These are phyloP conservation scores for Orientallactaga bullata DNA, from an alignment of 2,113 vertebrate species.

Conservation along the genomic window DNA sequence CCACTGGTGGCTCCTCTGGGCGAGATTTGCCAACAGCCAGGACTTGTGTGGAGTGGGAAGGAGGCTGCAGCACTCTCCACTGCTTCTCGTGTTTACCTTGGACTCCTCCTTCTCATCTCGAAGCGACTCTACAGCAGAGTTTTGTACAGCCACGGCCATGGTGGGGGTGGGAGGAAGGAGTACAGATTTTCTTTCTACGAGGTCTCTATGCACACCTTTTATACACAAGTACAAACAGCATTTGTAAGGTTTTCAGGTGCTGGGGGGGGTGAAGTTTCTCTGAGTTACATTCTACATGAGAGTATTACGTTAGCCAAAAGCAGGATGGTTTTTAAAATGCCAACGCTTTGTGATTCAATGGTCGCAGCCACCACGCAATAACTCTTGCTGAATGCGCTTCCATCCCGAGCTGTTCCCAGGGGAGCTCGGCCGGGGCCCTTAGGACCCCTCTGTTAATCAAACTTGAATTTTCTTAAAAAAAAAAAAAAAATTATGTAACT, in stretches of 20 bases:
- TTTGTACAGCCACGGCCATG: constrained; percentile 77
- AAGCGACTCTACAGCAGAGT: constrained; percentile 74
- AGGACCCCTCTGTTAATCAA: constrained; percentile 72
- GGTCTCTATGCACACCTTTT: constrained; percentile 73
- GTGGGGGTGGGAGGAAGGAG: constrained; percentile 77
- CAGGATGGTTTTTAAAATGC: constrained; percentile 70
- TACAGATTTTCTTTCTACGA: constrained; percentile 71
- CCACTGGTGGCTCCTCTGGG: neutral
- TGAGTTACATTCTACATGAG: constrained; percentile 59
- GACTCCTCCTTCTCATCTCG: constrained; percentile 72
- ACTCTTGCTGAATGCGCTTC: constrained; percentile 60
- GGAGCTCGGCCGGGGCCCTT: constrained; percentile 15
- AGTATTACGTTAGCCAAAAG: constrained; percentile 73
- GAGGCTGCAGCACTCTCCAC: constrained; percentile 42
- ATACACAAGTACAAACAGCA: constrained; percentile 72
- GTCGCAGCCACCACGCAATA: constrained; percentile 70
- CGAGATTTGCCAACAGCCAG: constrained; percentile 66
- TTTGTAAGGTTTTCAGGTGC: constrained; percentile 77
- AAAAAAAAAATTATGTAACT: constrained; percentile 63
- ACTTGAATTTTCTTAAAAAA: constrained; percentile 80
- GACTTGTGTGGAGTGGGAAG: constrained; percentile 53
- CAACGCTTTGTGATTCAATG: constrained; percentile 67
- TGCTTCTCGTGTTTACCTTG: constrained; percentile 68
- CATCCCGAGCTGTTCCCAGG: constrained; percentile 55
- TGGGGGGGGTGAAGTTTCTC: constrained; percentile 56